These are phyloP conservation scores for Cichlasoma orientale DNA, from an alignment of 2,797 vertebrate genomes.

Conservation along the genomic window DNA sequence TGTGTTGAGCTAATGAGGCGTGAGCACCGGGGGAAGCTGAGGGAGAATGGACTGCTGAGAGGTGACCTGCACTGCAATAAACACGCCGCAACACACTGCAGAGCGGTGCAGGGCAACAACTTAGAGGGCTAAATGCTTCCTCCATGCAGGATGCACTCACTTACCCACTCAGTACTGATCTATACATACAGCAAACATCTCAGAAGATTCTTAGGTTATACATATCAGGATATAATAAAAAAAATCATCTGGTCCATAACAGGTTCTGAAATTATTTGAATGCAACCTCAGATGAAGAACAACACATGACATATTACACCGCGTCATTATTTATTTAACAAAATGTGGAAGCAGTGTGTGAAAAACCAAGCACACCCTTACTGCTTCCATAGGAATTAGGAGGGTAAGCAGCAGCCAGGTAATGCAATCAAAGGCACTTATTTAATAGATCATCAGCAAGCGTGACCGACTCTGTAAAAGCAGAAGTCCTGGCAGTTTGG, in stretches of 20 bases:
- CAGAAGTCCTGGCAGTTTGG: not conserved
- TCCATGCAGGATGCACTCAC: slow-evolving; percentile 21
- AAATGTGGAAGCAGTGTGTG: not conserved
- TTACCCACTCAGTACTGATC: not conserved
- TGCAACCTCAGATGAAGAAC: not conserved
- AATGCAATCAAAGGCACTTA: not conserved
- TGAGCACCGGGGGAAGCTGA: slow-evolving; percentile 54
- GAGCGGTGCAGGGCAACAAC: slow-evolving; percentile 23
- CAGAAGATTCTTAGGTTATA: not conserved
- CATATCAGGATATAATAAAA: not conserved
- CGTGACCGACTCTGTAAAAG: not conserved
- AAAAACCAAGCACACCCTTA: not conserved
- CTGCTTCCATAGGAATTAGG: not conserved
- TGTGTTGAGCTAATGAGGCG: slow-evolving; percentile 77
- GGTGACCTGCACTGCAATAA: slow-evolving; percentile 64
- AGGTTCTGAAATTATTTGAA: not conserved
- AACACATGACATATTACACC: not conserved
- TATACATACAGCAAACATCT: not conserved
- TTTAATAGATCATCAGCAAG: not conserved
- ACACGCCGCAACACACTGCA: slow-evolving; percentile 43
- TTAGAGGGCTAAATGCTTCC: slow-evolving; percentile 30
- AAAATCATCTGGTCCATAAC: not conserved
- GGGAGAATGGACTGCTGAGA: slow-evolving; percentile 62
- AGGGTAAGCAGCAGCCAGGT: not conserved
- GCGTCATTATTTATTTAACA: not conserved